Percentiles rank a stretch among this genome's conserved stretches.
phyloP scores from a whole-genome alignment of 2,113 vertebrate genomes.

The Oriolus oriolus region DNA sequence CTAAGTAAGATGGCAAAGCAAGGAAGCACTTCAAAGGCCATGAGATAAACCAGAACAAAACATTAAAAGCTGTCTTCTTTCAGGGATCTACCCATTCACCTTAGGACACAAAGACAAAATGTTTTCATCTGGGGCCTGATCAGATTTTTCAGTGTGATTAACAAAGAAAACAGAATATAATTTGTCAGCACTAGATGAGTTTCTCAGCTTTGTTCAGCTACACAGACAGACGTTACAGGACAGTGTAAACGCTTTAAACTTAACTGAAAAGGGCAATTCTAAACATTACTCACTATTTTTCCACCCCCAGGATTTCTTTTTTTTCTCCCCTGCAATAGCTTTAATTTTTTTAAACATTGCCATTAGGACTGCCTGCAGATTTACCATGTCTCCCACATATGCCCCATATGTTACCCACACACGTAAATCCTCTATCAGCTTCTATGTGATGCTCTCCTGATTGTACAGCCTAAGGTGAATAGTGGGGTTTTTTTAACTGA shows the following conservation, averaged over 20 bases:
- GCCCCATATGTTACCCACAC: not conserved
- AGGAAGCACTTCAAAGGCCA: not conserved
- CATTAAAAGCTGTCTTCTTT: not conserved
- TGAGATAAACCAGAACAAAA: not conserved
- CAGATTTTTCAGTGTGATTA: not conserved
- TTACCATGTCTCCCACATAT: not conserved
- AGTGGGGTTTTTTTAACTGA: not conserved
- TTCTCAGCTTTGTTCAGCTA: not conserved
- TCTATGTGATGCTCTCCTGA: not conserved
- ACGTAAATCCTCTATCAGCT: not conserved
- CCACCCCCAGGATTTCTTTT: not conserved
- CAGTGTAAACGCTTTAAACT: not conserved
- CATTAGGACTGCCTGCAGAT: not conserved
- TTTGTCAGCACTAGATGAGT: not conserved
- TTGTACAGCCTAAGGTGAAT: not conserved
- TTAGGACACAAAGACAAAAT: not conserved
- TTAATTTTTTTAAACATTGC: not conserved
- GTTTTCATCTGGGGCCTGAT: not conserved
- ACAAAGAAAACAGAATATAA: not conserved
- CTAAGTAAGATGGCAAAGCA: not conserved
- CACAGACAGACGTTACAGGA: accelerated
- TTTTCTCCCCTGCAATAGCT: not conserved
- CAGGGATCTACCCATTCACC: not conserved
- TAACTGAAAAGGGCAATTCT: not conserved
- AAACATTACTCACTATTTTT: not conserved